Percentiles rank a stretch among this genome's conserved stretches.
phyloP scores from a whole-genome alignment of 2,113 vertebrate genomes.

The Gopherus evgoodei region DNA sequence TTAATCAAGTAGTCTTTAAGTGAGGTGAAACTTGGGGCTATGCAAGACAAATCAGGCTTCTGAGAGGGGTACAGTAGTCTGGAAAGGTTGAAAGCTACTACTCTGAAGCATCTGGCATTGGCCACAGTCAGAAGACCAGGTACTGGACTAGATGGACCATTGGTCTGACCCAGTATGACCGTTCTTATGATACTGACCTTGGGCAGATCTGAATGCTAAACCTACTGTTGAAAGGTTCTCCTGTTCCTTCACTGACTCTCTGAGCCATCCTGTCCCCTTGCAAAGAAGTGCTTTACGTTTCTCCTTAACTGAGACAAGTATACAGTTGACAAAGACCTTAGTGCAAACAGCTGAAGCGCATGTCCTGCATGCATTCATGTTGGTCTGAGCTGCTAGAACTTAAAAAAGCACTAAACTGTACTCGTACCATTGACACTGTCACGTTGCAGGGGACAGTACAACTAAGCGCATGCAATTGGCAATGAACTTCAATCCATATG shows the following conservation, averaged over 20 bases:
- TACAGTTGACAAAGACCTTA: background rate
- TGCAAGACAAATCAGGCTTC: too few species aligned
- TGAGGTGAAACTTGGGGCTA: too few species aligned
- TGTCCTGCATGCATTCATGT: background rate
- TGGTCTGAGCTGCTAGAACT: background rate
- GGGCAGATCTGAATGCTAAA: background rate
- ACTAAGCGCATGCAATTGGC: rapidly evolving
- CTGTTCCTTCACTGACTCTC: background rate
- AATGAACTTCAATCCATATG: rapidly evolving
- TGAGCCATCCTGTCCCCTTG: background rate
- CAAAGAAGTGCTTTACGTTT: rapidly evolving
- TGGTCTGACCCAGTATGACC: background rate
- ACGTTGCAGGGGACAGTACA: background rate
- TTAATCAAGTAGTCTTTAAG: too few species aligned
- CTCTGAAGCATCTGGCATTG: background rate
- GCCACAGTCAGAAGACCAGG: background rate
- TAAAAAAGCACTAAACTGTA: rapidly evolving
- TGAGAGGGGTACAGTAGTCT: too few species aligned
- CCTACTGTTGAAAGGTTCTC: background rate
- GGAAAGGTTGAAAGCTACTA: too few species aligned
- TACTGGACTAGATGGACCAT: background rate
- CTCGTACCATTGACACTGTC: background rate
- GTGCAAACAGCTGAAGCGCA: background rate
- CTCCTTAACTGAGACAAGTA: background rate
- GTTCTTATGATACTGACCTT: background rate